Conservation (phyloP, 2,797 vertebrate genomes). For the Staurois parvus region DNA sequence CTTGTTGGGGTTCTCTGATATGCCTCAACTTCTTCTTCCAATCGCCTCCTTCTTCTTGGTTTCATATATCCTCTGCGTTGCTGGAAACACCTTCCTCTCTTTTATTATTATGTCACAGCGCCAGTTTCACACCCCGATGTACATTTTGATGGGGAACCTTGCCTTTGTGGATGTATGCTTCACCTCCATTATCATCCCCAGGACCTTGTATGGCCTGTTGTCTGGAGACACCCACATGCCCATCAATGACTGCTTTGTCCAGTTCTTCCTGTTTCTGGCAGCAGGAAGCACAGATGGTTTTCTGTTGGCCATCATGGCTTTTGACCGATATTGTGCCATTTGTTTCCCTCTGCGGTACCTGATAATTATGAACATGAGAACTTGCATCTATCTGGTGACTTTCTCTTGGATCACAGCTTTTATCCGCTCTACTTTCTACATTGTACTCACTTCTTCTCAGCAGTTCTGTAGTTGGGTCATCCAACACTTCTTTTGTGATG, state of each 20-base stretch:
- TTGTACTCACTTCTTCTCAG: constrained; percentile 2
- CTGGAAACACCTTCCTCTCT: constrained; percentile 10
- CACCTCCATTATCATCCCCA: constrained; percentile 28
- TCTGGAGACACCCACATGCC: constrained; percentile 34
- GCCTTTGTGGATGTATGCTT: constrained; percentile 24
- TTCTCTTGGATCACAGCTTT: constrained; percentile 16
- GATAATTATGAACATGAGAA: constrained; percentile 33
- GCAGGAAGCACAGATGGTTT: constrained; percentile 36
- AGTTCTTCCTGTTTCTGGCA: constrained; percentile 33
- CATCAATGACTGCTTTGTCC: constrained; percentile 10
- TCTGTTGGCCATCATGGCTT: constrained; percentile 34
- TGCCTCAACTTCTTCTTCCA: constrained; percentile 4
- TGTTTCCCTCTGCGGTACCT: constrained; percentile 42
- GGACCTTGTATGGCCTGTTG: constrained; percentile 25
- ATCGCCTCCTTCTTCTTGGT: constrained; percentile 15
- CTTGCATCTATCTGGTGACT: not conserved
- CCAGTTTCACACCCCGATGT: constrained; percentile 43
- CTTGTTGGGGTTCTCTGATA: constrained; percentile 30
- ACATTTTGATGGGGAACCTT: not conserved
- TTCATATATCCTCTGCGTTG: constrained; percentile 17
- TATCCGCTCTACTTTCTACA: constrained; percentile 30
- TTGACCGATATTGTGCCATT: constrained; percentile 42
- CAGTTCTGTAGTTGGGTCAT: constrained; percentile 3
- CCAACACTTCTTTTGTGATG: constrained; percentile 51
- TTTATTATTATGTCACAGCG: constrained; percentile 23